Conservation (phyloP, 2,113 vertebrate species). For the Scalopus aquaticus region DNA sequence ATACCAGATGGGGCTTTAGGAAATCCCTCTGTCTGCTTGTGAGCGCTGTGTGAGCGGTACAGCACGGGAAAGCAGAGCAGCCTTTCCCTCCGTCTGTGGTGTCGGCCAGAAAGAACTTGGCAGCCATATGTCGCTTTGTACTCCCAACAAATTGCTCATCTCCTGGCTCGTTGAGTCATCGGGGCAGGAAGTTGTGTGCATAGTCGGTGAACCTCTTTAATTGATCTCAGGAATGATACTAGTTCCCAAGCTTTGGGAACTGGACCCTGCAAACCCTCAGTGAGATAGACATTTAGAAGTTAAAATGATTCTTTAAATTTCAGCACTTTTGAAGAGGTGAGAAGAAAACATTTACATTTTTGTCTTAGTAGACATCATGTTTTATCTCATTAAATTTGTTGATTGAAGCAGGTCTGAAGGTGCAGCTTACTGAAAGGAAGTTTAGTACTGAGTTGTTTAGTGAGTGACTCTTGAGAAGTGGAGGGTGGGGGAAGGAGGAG, state of each 20-base stretch:
- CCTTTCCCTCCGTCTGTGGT: constrained; percentile 27
- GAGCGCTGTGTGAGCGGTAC: not conserved
- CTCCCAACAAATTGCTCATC: constrained; percentile 59
- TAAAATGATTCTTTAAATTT: not conserved
- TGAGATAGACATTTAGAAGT: not conserved
- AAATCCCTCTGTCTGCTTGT: constrained; percentile 80
- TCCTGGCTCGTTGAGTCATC: not conserved
- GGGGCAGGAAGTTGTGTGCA: constrained; percentile 36
- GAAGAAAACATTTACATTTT: not conserved
- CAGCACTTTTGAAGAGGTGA: not conserved
- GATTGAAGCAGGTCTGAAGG: not conserved
- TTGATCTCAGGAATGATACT: not conserved
- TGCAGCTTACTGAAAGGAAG: not conserved
- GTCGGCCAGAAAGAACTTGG: constrained; percentile 53
- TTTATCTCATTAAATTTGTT: not conserved
- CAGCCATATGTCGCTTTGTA: constrained; percentile 69
- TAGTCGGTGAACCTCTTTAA: not conserved
- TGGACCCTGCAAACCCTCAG: not conserved
- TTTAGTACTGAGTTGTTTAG: not conserved
- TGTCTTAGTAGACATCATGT: not conserved
- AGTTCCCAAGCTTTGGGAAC: not conserved
- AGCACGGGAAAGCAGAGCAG: constrained; percentile 63
- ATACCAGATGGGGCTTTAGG: constrained; percentile 80
- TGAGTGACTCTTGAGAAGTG: not conserved
- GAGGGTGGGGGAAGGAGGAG: not conserved